Base-by-base conservation (phyloP, 1,140 invertebrate genomes). In the Lepidurus apus region DNA sequence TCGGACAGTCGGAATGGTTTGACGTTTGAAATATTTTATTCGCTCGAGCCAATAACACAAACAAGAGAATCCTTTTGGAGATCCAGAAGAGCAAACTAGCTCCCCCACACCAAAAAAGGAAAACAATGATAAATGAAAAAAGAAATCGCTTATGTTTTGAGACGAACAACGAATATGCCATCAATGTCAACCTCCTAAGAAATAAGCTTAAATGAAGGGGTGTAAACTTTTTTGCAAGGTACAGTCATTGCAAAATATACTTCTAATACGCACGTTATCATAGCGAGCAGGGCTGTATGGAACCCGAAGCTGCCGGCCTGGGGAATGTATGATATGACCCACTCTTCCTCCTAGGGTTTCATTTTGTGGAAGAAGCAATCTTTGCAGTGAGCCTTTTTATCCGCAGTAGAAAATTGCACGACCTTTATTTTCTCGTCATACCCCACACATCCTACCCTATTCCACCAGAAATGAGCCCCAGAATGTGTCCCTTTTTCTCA, bases 371-470 rank as follows among this genome's bases (percentile, higher is more conserved):
- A 65, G 53, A 65, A 65, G 53, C 53, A 65, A 65, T 65, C 53
- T 65, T 21, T 21, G 17, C 53, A 13, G 53, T 65, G 53, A 65
- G 53, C 53, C 53, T 65, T 65, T 65, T 65, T 65, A 65, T 65
- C 53, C 53, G 53, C 53, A 21, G 53, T n/a, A 65, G 53, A 65
- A 65, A 65, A 65, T 65, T 65, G 53, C 53, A 65, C 53, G 53
- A 65, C 53, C n/a, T 65, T 65, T 65, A 65, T 65, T 65, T 65
- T 65, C 53, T 65, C 21, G 53, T 65, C 53, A 65, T 65, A 65
- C 53, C 21, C 13, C 17, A 7, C 17, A 65, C 53, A 65, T 65
- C 53, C 53, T 65, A 65, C 53, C 17, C 17, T 65, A 65, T 17
- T 65, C 17, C 53, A 13, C 53, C 13, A 13, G 21, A 65, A 65